phyloP scores from a whole-genome alignment of 2,888 invertebrate genomes.

The Apodemia zela region DNA sequence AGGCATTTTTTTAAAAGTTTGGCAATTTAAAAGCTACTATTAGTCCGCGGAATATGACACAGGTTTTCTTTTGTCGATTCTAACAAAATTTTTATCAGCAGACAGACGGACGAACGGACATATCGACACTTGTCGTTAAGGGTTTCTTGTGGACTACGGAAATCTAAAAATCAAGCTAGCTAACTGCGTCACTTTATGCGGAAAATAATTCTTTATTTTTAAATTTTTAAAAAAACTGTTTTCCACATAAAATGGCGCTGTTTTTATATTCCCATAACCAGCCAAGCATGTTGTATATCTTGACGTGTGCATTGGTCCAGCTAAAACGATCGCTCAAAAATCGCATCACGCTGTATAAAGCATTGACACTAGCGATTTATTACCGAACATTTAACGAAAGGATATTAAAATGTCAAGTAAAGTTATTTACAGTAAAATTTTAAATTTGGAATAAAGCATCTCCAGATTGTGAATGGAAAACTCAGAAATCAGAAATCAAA shows the following conservation, averaged over 20 bases:
- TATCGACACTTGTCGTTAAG: too few relatives aligned
- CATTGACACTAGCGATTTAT: slow-evolving; percentile 11
- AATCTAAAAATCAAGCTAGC: too few relatives aligned
- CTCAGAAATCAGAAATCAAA: too few relatives aligned
- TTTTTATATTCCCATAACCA: neutral
- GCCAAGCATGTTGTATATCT: slow-evolving; percentile 6
- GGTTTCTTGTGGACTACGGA: too few relatives aligned
- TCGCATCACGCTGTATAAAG: slow-evolving; percentile 13
- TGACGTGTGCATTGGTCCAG: slow-evolving; percentile 16
- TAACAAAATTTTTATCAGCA: too few relatives aligned
- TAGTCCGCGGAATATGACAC: too few relatives aligned
- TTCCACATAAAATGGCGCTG: too few relatives aligned
- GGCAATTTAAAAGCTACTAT: too few relatives aligned
- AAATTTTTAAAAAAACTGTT: neutral
- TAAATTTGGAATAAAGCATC: neutral
- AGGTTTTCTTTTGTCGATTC: too few relatives aligned
- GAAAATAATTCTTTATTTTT: neutral
- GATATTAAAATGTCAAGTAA: slow-evolving; percentile 9
- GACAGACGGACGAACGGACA: too few relatives aligned
- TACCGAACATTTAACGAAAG: slow-evolving; percentile 12
- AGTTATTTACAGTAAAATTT: neutral
- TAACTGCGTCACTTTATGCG: neutral
- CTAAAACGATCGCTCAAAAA: slow-evolving; percentile 15
- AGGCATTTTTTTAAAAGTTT: too few relatives aligned
- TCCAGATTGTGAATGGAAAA: neutral